Percentiles rank a stretch among this genome's conserved stretches.
phyloP scores from a whole-genome alignment of 2,113 vertebrate species.

The Onychorhynchus coronatus region DNA sequence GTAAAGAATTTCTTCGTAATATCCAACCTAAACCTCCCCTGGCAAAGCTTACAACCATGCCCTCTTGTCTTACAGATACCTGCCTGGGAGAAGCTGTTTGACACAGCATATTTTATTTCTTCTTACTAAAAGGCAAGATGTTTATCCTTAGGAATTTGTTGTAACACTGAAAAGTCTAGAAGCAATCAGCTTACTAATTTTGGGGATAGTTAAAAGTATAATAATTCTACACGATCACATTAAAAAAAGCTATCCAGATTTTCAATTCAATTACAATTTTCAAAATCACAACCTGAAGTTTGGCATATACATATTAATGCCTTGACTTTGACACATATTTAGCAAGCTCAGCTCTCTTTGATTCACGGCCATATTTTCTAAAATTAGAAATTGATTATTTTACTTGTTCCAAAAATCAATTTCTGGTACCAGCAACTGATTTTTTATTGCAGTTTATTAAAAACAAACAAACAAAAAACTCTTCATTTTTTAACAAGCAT shows the following conservation, averaged over 20 bases:
- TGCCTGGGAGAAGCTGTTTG: neutral
- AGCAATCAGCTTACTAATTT: neutral
- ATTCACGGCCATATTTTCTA: neutral
- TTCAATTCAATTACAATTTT: no score
- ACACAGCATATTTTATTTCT: neutral
- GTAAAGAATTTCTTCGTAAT: no score
- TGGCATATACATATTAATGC: neutral
- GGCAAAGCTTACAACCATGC: no score
- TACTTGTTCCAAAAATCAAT: neutral
- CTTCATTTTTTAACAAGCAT: neutral
- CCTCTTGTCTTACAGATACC: no score
- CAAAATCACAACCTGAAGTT: neutral
- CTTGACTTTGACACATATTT: neutral
- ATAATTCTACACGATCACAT: neutral
- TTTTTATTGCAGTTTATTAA: neutral
- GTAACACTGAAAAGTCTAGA: neutral
- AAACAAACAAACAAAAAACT: neutral
- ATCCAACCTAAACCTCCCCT: no score
- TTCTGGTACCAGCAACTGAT: neutral
- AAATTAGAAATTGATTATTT: slow-evolving; percentile 2
- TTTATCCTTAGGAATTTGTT: neutral
- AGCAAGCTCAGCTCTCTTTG: neutral
- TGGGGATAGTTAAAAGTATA: neutral
- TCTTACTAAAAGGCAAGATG: neutral
- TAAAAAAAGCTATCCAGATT: neutral